A percentile compares a stretch with the other conserved stretches of the same genome.
Evolutionary conservation across 1,140 invertebrate genomes (phyloP).

Genomic region (Scaptomyza montana): DNA sequence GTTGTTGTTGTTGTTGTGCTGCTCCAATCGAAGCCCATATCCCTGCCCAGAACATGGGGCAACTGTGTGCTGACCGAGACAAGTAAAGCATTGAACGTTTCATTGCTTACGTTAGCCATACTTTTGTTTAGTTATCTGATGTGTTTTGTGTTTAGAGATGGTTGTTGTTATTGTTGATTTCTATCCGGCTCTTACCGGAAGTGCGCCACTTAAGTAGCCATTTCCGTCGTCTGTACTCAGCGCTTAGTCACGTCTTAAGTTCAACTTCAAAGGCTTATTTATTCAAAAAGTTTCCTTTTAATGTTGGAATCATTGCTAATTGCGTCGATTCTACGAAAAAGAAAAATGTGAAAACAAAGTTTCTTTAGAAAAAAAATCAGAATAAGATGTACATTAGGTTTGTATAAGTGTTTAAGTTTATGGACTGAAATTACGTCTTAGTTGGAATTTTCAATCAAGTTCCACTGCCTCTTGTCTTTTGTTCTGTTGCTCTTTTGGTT

Average conservation of each 20-base stretch:
- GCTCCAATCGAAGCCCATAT: slow-evolving; percentile 35
- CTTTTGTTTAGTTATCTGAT: slow-evolving; percentile 27
- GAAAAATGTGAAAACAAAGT: slow-evolving; percentile 3
- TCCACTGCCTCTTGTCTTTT: slow-evolving; percentile 3
- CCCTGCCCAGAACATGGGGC: slow-evolving; percentile 24
- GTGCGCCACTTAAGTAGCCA: slow-evolving; percentile 74
- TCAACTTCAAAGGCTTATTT: slow-evolving; percentile 35
- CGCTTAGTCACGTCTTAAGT: slow-evolving; percentile 36
- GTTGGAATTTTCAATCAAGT: slow-evolving; percentile 70
- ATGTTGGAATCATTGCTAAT: slow-evolving; percentile 67
- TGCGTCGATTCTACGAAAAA: slow-evolving; percentile 45
- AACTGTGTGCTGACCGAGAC: slow-evolving; percentile 32
- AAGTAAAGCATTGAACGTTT: slow-evolving; percentile 35
- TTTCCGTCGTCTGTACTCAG: slow-evolving; percentile 59
- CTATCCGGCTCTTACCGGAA: slow-evolving; percentile 61
- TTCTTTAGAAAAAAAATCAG: neutral
- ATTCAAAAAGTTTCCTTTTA: slow-evolving; percentile 33
- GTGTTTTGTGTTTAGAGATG: neutral
- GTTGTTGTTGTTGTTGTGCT: slow-evolving; percentile 12
- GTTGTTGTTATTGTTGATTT: slow-evolving; percentile 15
- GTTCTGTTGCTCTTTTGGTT: neutral
- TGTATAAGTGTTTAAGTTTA: slow-evolving; percentile 62
- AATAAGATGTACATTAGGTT: slow-evolving; percentile 45
- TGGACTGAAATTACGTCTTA: slow-evolving; percentile 58
- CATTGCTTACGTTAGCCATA: slow-evolving; percentile 39